Percentiles rank a stretch among this genome's conserved stretches.
phyloP scores from a whole-genome alignment of 1,140 invertebrate species.

The Lepeophtheirus salmonis region DNA sequence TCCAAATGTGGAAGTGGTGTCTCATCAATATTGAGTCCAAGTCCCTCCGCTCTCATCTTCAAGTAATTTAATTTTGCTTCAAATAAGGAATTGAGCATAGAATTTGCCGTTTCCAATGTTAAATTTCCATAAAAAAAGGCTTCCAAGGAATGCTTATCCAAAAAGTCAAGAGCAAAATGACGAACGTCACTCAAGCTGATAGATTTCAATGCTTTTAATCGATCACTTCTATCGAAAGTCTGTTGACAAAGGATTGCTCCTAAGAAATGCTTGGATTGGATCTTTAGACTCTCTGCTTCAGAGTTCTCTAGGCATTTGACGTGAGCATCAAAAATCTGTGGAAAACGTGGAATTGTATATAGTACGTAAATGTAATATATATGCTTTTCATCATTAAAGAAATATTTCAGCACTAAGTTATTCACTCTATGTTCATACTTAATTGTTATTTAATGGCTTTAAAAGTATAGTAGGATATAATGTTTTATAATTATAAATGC shows the following conservation, averaged over 20 bases:
- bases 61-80: background rate
- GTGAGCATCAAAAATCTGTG: background rate
- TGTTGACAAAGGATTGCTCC: background rate
- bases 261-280: slow-evolving; percentile 6
- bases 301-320: background rate
- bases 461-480: no score
- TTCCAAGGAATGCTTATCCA: background rate
- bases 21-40: background rate
- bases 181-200: background rate
- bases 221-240: background rate
- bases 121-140: slow-evolving; percentile 14
- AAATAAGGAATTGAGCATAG: slow-evolving; percentile 3
- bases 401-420: no score
- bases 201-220: background rate
- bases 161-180: background rate
- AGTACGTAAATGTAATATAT: no score
- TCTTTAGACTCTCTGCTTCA: slow-evolving; percentile 1
- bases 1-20: background rate
- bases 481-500: no score
- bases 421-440: no score
- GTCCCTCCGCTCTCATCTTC: background rate
- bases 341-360: no score
- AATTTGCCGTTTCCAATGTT: background rate
- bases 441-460: no score
- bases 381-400: no score